Evolutionary conservation across 2,797 vertebrate genomes (phyloP).

Genomic region (Siniperca obscura): DNA sequence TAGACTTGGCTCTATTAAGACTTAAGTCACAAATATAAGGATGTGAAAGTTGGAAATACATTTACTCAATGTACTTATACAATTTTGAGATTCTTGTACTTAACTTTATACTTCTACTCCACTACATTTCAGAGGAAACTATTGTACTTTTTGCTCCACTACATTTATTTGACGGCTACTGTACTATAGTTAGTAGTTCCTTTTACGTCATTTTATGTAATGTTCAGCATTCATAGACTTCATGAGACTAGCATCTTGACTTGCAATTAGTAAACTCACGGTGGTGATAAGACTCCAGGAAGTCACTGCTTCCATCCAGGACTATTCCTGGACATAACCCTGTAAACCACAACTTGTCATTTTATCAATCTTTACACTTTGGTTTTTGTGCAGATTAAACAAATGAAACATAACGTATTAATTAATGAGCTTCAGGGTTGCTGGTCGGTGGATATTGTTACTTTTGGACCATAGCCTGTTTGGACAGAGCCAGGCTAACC

Average conservation of each 20-base stretch:
- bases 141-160: background rate
- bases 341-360: background rate
- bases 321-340: background rate
- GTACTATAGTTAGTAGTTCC: background rate
- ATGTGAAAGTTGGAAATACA: background rate
- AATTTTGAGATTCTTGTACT: background rate
- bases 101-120: too few species aligned
- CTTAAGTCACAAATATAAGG: background rate
- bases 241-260: slow-evolving; percentile 18
- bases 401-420: background rate
- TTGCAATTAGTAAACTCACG: background rate
- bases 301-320: background rate
- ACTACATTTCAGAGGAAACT: background rate
- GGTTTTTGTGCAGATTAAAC: background rate
- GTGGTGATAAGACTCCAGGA: slow-evolving; percentile 8
- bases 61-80: too few species aligned
- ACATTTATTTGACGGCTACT: background rate
- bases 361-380: background rate
- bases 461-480: background rate
- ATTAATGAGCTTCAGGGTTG: background rate
- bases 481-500: background rate
- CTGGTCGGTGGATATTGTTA: background rate
- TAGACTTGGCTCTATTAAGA: background rate
- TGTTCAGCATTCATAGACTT: background rate
- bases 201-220: background rate